Base-by-base conservation (phyloP, 2,888 invertebrate genomes). In the Erebia palarica region DNA sequence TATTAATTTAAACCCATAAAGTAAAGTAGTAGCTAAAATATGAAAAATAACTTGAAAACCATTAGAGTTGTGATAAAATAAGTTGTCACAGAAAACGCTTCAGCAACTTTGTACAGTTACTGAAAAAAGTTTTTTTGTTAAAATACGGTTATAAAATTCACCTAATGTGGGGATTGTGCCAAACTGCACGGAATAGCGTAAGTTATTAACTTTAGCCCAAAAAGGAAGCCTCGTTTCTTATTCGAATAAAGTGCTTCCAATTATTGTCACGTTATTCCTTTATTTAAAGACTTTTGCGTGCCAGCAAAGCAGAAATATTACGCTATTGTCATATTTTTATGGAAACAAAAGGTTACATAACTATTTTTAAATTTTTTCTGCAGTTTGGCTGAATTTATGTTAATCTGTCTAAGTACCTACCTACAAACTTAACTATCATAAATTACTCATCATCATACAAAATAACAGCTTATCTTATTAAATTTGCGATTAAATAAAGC, bases 131-230 rank as follows among this genome's bases (percentile, higher is more conserved):
- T 16, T 55, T 10, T 53, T 42, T 53, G 3, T 21, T n/a, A 53
- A 53, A 55, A 53, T 49, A 16, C 65, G 27, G 16, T 36, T 36
- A 36, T 65, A 65, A 53, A 36, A 53, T 65, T 65, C 16, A 36
- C 5, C 36, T 65, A 18, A 65, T 53, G n/a, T 65, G 16, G 42
- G 7, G 42, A 42, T 16, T 53, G 42, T 65, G 53, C 27, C 65
- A 65, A 53, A 65, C 36, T 53, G 16, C 53, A 7, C 53, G 36
- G 53, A 36, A 65, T 53, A 49, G n/a, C 49, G 21, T 47, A 63
- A 9, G 49, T 49, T 42, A 10, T 44, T 21, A 27, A 60, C 44
- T 60, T 16, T 63, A 63, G 2, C 14, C 63, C 63, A 63, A 49
- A 63, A 47, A 63, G 21, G 27, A 14, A 63, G 13, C 63, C 3